A percentile compares a stretch with the other conserved stretches of the same genome.
phyloP scores from a whole-genome alignment of 2,888 invertebrate genomes.

The Syrphus vitripennis region DNA sequence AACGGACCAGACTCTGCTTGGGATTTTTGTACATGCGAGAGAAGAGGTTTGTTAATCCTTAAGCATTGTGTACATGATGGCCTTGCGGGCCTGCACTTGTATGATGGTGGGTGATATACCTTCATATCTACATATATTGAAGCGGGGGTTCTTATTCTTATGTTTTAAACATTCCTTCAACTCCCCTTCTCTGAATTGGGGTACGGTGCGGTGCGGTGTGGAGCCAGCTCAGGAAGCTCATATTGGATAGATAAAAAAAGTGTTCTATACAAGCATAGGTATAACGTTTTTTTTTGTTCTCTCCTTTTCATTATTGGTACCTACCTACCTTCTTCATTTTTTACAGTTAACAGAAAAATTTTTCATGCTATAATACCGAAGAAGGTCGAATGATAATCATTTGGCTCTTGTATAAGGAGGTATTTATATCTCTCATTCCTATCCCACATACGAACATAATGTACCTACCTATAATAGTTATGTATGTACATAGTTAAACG shows the following conservation, averaged over 20 bases:
- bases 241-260: constrained; percentile 31
- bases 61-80: constrained; percentile 8
- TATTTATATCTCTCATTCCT: too few relatives aligned
- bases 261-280: background rate
- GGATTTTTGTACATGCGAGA: constrained; percentile 1
- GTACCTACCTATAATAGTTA: background rate
- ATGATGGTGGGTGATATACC: constrained; percentile 9
- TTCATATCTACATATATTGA: constrained; percentile 1
- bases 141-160: constrained; percentile 63
- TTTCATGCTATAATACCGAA: background rate
- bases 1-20: constrained; percentile 47
- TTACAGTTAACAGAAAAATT: constrained; percentile 50
- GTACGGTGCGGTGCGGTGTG: background rate
- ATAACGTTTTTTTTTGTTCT: background rate
- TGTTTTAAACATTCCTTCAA: constrained; percentile 43
- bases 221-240: constrained; percentile 16
- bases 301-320: background rate
- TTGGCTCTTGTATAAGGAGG: background rate
- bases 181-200: background rate
- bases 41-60: constrained; percentile 41
- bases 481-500: background rate
- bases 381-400: constrained; percentile 54
- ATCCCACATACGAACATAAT: too few relatives aligned
- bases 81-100: constrained; percentile 15
- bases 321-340: constrained; percentile 25